Evolutionary conservation across 2,797 vertebrate species (phyloP), one percentile per base, ranked within the genome.

Genomic region (Poecile montanus): DNA sequence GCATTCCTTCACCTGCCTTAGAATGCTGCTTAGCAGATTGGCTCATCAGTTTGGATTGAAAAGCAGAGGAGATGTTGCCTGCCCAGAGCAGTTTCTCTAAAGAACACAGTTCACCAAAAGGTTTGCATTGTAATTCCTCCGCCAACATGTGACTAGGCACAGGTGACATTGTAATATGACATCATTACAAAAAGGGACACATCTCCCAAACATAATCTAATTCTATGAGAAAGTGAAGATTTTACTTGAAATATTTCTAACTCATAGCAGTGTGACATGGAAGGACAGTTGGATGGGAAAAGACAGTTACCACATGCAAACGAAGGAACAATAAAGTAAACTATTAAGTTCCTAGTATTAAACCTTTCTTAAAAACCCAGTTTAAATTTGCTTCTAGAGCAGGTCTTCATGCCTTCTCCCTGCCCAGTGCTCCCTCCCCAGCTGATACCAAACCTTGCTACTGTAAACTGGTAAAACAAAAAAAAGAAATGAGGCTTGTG

Each of bases 401-500:
- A 27, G 10, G 10, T 7, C 15, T 58, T 86, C 1, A 0, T 57
- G 50, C 20, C 26, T 74, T 62, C n/a, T 74, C 42, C 29, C 20
- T 70, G 16, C 16, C 36, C 47, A 44, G 20, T 40, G 30, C 16
- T 86, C 11, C 16, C 13, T 92, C 16, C 8, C 26, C 11, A 34
- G 44, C 8, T 66, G 44, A 60, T 44, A 74, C 23, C 19, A 67
- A 83, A 29, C 10, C 32, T 81, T 87, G 84, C 54, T 73, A 79
- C 44, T 87, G 36, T 80, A 60, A 89, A 80, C 3, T 54, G 75
- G 57, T n/a, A 77, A 86, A 94, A 79, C 4, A 12, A 87, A 93
- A 92, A 92, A 51, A 14, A 91, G 61, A 88, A 91, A 91, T 65
- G 13, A 67, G 45, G 48, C 38, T 88, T 94, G 90, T 42, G 60